These are phyloP conservation scores for Bubo scandiacus DNA, from an alignment of 2,113 vertebrate species.

Conservation along the genomic window DNA sequence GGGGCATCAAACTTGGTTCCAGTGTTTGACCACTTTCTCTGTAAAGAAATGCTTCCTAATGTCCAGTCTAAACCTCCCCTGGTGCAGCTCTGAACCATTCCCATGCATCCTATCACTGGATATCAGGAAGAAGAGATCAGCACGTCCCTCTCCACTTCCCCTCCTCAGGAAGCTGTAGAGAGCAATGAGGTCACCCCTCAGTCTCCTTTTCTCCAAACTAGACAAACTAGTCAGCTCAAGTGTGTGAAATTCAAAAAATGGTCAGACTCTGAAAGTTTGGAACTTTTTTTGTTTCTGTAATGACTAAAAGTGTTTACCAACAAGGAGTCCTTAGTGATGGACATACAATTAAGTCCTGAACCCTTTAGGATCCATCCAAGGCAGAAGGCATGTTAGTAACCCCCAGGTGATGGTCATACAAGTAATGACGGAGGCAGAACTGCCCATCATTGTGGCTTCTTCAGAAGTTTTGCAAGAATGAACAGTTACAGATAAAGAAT, in stretches of 20 bases:
- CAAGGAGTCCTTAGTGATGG: neutral
- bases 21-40: neutral
- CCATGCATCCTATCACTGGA: rapidly evolving
- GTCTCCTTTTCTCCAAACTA: neutral
- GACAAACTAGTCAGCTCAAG: neutral
- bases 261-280: neutral
- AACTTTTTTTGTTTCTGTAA: neutral
- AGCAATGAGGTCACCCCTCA: neutral
- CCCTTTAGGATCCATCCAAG: neutral
- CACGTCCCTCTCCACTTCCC: neutral
- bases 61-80: neutral
- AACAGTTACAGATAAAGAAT: neutral
- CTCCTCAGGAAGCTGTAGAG: neutral
- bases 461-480: neutral
- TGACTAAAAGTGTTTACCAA: neutral
- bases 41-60: neutral
- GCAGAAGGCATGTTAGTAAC: neutral
- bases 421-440: neutral
- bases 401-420: rapidly evolving
- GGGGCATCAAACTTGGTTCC: neutral
- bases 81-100: neutral
- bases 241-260: neutral
- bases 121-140: neutral
- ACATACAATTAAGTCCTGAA: neutral
- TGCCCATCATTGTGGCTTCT: neutral